Base-by-base conservation (phyloP, 2,797 vertebrate genomes). In the Aeoliscus strigatus region DNA sequence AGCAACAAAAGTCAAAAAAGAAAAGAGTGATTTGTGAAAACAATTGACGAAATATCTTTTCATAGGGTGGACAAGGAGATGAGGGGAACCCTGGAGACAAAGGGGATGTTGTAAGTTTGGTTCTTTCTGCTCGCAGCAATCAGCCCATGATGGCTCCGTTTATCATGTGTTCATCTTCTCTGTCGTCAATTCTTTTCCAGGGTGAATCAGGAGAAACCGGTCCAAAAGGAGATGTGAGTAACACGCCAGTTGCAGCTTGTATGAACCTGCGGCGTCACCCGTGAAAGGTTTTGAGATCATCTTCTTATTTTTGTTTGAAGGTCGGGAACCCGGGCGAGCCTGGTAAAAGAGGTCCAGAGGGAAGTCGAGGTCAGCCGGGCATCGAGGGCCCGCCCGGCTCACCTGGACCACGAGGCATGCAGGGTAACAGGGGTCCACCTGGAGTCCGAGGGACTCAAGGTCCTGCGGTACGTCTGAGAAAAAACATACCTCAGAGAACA, bases 1-100 rank as follows among this genome's bases (percentile, higher is more conserved):
- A 6, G 11, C 26, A 37, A 51, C 14, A 8, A 11, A 46, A 36
- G 39, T 47, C 14, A 32, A 46, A 8, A 6, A 58, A 40, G 4
- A 3, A 3, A 7, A 14, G n/a, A n/a, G 29, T 33, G 27, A 6
- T 51, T 42, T 58, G 26, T 1, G 48, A 59, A 17, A 32, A 71
- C 60, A 5, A 56, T 51, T 52, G 10, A 45, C 10, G 33, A n/a
- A 24, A n/a, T 13, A 4, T 49, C 6, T 74, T 53, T 57, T 66
- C 34, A 24, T 52, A 99, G 96, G 96, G 96, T 53, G 58, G 14
- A 9, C 79, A 92, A 86, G 96, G 96, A 66, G 89, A 91, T 63
- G 96, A 98, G 81, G 96, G 96, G 66, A 90, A 88, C 73, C 59
- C 87, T 61, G 96, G 96, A 85, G 89, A 89, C 46, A 96, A 89